These are phyloP conservation scores for Galendromus occidentalis DNA, from an alignment of 1,140 invertebrate species.

Conservation along the genomic window DNA sequence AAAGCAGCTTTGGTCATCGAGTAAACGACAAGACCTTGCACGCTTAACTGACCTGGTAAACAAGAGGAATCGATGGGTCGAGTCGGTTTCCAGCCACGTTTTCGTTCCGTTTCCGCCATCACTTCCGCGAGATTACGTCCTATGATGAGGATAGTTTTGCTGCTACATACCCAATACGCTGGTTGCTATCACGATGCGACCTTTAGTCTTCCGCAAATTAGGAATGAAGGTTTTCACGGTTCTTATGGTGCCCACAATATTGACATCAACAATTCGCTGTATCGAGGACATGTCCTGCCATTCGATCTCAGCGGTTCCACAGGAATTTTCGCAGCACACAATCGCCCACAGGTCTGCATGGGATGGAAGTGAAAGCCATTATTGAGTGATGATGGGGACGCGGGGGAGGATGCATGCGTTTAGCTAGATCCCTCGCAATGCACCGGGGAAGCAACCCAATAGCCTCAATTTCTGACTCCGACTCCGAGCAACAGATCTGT, in stretches of 20 bases:
- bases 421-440: too few relatives aligned
- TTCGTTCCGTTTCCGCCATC: background rate
- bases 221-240: conserved; percentile 16
- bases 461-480: too few relatives aligned
- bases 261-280: conserved; percentile 16
- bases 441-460: too few relatives aligned
- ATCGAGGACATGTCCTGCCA: conserved; percentile 7
- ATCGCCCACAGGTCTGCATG: conserved; percentile 17
- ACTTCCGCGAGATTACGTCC: background rate
- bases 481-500: too few relatives aligned
- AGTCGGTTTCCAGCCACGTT: background rate
- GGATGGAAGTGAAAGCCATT: too few relatives aligned
- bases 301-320: conserved; percentile 11
- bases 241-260: conserved; percentile 14
- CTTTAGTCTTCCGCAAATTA: conserved; percentile 22
- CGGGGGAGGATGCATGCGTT: too few relatives aligned
- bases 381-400: too few relatives aligned
- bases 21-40: conserved; percentile 33
- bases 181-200: conserved; percentile 31
- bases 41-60: conserved; percentile 21
- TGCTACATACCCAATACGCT: conserved; percentile 33
- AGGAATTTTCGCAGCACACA: conserved; percentile 16
- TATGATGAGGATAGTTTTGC: conserved; percentile 14
- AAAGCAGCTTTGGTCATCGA: conserved; percentile 34
- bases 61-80: background rate